Base-by-base conservation (phyloP, 1,140 invertebrate genomes). In the Drosophila kikkawai region DNA sequence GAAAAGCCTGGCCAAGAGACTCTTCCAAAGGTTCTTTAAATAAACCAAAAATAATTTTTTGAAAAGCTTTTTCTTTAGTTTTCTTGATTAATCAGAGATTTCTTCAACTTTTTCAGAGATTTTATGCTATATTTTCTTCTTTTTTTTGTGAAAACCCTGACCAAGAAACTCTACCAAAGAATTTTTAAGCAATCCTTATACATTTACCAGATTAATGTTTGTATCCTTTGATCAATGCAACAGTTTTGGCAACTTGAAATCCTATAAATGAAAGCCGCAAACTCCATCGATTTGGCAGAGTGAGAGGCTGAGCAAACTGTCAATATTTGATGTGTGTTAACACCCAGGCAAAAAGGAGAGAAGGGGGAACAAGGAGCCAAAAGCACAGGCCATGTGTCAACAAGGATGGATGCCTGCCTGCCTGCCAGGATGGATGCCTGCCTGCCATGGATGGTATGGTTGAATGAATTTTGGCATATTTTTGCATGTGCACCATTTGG, bases 281-380 rank as follows among this genome's bases (percentile, higher is more conserved):
- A 53, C 50, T 60, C 55, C 22, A 64, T 45, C 66, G 73, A 81
- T 84, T 85, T 68, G 82, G 73, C 70, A 41, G 76, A 47, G 80
- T 70, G 85, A 74, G 81, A 68, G 75, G 75, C 75, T 82, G 84
- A 90, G 85, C 75, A 90, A 90, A 90, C 85, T 90, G 85, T 90
- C 85, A 90, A 90, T 90, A 90, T 90, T 90, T 90, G 85, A 90
- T 90, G 85, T 90, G 84, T 90, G 86, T 90, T 90, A 90, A 90
- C 85, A 90, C 85, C 85, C 81, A 79, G 41, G 15, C 22, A 22
- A 37, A 22, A 56, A 39, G 19, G 29, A 29, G n/a, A 34, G 44
- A 15, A 39, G 45, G 12, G 37, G 15, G 0, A 42, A n/a, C 5
- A 19, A 59, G 44, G 5, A 45, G 41, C 41, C 15, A 34, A 12